A percentile compares a stretch with the other conserved stretches of the same genome.
These are phyloP conservation scores for Fregata magnificens DNA, from an alignment of 2,113 vertebrate species.

Conservation along the genomic window DNA sequence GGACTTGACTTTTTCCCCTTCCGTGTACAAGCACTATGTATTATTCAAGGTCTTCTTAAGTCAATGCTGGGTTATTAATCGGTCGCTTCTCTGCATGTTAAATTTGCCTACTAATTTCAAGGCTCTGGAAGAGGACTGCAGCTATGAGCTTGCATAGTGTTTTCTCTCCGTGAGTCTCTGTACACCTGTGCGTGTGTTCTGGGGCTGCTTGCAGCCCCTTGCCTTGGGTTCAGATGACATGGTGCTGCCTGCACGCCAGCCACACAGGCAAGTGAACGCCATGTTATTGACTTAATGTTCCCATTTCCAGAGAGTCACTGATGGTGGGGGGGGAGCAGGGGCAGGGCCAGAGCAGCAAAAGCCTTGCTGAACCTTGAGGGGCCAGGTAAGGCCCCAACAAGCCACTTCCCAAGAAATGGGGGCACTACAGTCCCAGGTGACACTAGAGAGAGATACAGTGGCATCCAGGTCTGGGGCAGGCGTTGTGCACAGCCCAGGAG, in stretches of 20 bases:
- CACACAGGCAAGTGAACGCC: background rate
- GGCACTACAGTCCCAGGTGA: background rate
- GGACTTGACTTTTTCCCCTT: slow-evolving; percentile 53
- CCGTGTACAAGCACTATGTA: slow-evolving; percentile 37
- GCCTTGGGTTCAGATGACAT: background rate
- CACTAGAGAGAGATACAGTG: background rate
- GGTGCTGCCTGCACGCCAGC: background rate
- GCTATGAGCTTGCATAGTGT: background rate
- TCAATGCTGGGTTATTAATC: slow-evolving; percentile 57
- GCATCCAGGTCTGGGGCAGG: background rate
- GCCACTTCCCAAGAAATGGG: background rate
- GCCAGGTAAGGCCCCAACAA: background rate
- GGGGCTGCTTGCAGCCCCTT: background rate
- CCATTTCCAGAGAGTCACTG: background rate
- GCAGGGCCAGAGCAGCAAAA: background rate
- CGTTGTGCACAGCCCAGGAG: background rate
- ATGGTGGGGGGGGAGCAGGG: background rate
- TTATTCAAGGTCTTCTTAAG: slow-evolving; percentile 65
- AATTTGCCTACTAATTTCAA: slow-evolving; percentile 25
- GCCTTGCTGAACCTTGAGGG: background rate
- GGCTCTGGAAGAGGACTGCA: background rate
- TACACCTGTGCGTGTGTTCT: fast-evolving
- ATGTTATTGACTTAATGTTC: background rate
- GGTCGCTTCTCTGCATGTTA: slow-evolving; percentile 43
- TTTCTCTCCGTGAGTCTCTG: background rate